phyloP scores from a whole-genome alignment of 2,113 vertebrate genomes.

The Coracopsis vasa region DNA sequence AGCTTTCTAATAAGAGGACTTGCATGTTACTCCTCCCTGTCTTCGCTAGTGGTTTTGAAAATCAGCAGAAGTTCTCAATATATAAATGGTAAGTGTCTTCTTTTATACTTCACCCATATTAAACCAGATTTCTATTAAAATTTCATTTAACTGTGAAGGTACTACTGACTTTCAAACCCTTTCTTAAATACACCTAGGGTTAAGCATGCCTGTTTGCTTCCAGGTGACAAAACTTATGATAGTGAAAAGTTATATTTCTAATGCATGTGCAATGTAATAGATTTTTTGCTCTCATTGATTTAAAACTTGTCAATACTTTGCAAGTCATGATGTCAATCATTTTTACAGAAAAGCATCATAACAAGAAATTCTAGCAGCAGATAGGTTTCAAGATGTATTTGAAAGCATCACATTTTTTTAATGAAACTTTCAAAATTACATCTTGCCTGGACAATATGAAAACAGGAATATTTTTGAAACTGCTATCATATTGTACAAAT shows the following conservation, averaged over 20 bases:
- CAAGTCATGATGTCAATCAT: not conserved
- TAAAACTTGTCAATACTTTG: not conserved
- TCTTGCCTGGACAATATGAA: not conserved
- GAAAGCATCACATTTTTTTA: not conserved
- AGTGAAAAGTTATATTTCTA: not conserved
- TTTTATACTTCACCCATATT: not conserved
- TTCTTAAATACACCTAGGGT: not conserved
- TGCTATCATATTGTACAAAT: not conserved
- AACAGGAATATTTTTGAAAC: not conserved
- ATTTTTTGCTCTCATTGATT: not conserved
- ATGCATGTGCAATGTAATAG: not conserved
- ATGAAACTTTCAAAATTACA: not conserved
- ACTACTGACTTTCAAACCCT: not conserved
- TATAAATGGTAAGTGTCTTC: constrained; percentile 37
- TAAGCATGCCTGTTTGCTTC: not conserved
- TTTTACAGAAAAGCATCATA: not conserved
- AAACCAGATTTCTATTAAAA: not conserved
- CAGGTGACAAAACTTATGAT: fast-evolving
- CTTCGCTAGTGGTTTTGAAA: not conserved
- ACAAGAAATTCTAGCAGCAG: not conserved
- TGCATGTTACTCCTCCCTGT: not conserved
- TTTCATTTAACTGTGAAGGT: not conserved
- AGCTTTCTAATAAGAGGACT: constrained; percentile 54
- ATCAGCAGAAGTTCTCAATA: not conserved
- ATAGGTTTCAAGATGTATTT: not conserved